Percentiles rank a stretch among this genome's conserved stretches.
These are phyloP conservation scores for Hirudinaria manillensis DNA, from an alignment of 2,888 invertebrate genomes.

Conservation along the genomic window DNA sequence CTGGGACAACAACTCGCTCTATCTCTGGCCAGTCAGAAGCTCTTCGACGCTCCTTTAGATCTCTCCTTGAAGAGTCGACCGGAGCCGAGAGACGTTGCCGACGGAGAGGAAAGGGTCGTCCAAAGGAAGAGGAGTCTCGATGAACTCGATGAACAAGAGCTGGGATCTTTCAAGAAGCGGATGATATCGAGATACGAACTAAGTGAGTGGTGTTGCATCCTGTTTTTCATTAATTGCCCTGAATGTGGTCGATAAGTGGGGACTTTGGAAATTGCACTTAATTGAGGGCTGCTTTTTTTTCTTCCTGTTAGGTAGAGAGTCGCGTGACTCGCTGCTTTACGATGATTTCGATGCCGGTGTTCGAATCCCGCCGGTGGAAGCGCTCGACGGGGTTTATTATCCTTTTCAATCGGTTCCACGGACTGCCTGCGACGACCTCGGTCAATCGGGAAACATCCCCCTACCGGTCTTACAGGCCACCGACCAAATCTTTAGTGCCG, in stretches of 20 bases:
- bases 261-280: no score
- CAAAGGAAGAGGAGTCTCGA: slow-evolving; percentile 4
- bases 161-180: slow-evolving; percentile 8
- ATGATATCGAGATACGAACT: slow-evolving; percentile 23
- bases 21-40: slow-evolving; percentile 8
- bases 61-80: background rate
- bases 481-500: slow-evolving; percentile 12
- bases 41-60: slow-evolving; percentile 10
- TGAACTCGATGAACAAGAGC: background rate
- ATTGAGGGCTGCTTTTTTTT: no score
- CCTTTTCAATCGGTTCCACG: no score
- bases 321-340: no score
- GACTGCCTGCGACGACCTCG: no score
- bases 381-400: no score
- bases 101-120: background rate
- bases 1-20: slow-evolving; percentile 4
- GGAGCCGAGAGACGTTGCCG: background rate
- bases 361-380: no score
- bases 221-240: background rate
- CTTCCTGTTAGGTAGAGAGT: no score
- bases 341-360: no score
- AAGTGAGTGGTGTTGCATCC: background rate
- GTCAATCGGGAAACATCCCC: background rate
- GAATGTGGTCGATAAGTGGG: no score
- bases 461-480: slow-evolving; percentile 15